A percentile compares a stretch with the other conserved stretches of the same genome.
Conservation (phyloP, 2,113 vertebrate species). For the Pygathrix nemaeus region DNA sequence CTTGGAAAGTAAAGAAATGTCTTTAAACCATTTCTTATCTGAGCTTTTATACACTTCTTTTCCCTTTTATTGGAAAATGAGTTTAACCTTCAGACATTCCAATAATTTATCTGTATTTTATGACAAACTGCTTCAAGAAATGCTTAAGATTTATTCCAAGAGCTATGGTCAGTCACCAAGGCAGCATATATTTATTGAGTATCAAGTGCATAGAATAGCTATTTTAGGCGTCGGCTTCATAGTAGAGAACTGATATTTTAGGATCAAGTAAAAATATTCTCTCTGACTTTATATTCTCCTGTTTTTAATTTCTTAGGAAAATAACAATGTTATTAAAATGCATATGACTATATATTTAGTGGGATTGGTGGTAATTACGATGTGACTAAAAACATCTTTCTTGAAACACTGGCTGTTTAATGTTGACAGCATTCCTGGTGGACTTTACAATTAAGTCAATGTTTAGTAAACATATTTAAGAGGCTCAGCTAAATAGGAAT, state of each 20-base stretch:
- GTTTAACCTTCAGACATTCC: constrained; percentile 56
- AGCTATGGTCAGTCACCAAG: not conserved
- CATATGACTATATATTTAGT: not conserved
- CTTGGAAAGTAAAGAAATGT: not conserved
- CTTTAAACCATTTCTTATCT: constrained; percentile 46
- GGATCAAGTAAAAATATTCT: not conserved
- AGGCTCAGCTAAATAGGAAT: not conserved
- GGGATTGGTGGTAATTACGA: not conserved
- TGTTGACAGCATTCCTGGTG: not conserved
- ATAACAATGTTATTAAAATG: not conserved
- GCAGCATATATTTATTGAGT: not conserved
- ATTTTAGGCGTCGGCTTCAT: not conserved
- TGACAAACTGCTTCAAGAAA: constrained; percentile 41
- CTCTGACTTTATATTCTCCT: not conserved
- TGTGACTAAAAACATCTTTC: not conserved
- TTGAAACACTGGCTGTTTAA: not conserved
- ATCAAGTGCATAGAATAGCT: not conserved
- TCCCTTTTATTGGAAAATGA: constrained; percentile 53
- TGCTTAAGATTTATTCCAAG: constrained; percentile 38
- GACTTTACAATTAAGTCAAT: not conserved
- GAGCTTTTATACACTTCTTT: constrained; percentile 33
- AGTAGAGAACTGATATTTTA: not conserved
- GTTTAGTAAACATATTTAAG: not conserved
- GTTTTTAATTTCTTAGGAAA: constrained; percentile 1
- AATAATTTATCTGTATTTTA: constrained; percentile 63